A percentile compares a stretch with the other conserved stretches of the same genome.
These are phyloP conservation scores for Callyntrura sp. DNA, from an alignment of 2,888 invertebrate species.

Conservation along the genomic window DNA sequence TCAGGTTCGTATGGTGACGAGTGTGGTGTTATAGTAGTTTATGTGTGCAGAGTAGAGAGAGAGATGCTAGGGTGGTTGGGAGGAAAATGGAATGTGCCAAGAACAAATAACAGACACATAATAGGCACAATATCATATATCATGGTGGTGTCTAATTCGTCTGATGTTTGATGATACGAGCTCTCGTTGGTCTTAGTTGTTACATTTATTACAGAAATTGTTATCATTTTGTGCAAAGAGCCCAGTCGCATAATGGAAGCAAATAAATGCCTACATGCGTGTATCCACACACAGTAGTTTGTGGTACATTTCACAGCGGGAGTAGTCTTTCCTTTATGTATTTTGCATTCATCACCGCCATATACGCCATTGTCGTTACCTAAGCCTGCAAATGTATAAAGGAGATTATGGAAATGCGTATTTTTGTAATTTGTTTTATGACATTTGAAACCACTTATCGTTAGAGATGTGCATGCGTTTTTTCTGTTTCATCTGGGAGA, in stretches of 20 bases:
- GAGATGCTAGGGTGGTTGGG: constrained; percentile 20
- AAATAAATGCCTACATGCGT: neutral
- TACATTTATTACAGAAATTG: constrained; percentile 62
- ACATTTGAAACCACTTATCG: constrained; percentile 65
- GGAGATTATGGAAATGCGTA: constrained; percentile 36
- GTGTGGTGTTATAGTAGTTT: neutral
- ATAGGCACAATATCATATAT: constrained; percentile 56
- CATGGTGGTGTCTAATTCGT: constrained; percentile 52
- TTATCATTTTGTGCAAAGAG: constrained; percentile 61
- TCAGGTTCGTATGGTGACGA: constrained; percentile 56
- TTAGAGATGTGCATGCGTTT: constrained; percentile 43
- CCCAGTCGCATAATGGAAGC: constrained; percentile 3
- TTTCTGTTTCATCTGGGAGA: neutral
- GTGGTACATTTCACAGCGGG: neutral
- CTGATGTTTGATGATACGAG: constrained; percentile 48
- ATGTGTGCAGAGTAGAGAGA: constrained; percentile 3
- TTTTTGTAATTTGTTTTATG: constrained; percentile 67
- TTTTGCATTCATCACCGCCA: neutral
- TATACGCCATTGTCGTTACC: neutral
- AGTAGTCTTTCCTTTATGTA: neutral
- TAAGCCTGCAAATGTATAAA: neutral
- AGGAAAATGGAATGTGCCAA: constrained; percentile 75
- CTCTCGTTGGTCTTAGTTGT: constrained; percentile 48
- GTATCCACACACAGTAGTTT: neutral
- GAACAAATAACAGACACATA: constrained; percentile 67